Percentiles rank a stretch among this genome's conserved stretches.
Conservation (phyloP, 1,140 invertebrate genomes). For the Magallana ariakensis region DNA sequence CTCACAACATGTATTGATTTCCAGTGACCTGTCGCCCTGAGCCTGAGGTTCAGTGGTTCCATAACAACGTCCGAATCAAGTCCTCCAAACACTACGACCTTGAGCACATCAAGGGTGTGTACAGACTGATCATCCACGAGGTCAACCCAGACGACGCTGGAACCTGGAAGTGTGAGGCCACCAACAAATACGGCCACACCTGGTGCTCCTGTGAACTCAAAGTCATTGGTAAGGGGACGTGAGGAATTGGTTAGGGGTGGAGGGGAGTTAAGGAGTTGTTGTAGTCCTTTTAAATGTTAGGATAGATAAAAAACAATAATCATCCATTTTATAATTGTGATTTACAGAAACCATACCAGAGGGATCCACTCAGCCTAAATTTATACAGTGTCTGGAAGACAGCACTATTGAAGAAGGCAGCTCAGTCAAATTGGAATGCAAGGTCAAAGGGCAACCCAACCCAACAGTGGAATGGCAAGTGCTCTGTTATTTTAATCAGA, state of each 20-base stretch:
- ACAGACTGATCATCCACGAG: conserved; percentile 94
- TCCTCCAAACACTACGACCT: conserved; percentile 64
- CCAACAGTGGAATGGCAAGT: conserved; percentile 76
- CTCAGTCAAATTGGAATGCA: conserved; percentile 71
- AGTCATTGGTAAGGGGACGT: conserved; percentile 89
- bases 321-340: no score
- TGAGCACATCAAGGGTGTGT: conserved; percentile 86
- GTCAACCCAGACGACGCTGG: conserved; percentile 96
- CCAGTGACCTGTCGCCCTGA: conserved; percentile 74
- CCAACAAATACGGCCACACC: conserved; percentile 93
- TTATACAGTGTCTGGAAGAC: conserved; percentile 71
- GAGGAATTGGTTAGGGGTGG: no score
- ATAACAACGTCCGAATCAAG: conserved; percentile 66
- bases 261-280: no score
- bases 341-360: conserved; percentile 72
- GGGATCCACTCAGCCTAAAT: conserved; percentile 70
- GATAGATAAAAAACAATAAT: no score
- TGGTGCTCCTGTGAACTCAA: conserved; percentile 97
- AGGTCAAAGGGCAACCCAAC: conserved; percentile 72
- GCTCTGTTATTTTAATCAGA: no score
- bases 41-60: conserved; percentile 75
- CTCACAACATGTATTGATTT: not conserved
- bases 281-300: no score
- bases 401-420: conserved; percentile 73
- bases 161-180: conserved; percentile 95